A percentile compares a stretch with the other conserved stretches of the same genome.
Evolutionary conservation across 2,797 vertebrate species (phyloP).

Genomic region (Clarias fuscus): DNA sequence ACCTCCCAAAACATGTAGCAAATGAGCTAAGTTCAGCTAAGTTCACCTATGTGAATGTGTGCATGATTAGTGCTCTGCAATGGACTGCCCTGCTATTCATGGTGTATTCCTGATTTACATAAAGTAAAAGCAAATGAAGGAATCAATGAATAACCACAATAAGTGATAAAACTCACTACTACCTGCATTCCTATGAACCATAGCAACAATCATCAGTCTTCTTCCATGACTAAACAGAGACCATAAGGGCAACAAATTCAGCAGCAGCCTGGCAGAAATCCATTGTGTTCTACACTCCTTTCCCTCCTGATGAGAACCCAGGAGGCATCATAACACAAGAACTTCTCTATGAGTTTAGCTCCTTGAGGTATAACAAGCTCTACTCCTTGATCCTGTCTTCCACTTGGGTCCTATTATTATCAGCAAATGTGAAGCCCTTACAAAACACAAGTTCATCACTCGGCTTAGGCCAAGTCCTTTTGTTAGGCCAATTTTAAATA

Average conservation of each 20-base stretch:
- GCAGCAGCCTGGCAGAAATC: background rate
- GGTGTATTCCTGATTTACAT: background rate
- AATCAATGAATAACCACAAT: background rate
- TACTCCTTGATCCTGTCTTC: background rate
- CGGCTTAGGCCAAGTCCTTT: background rate
- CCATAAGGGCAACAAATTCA: background rate
- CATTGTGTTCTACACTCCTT: background rate
- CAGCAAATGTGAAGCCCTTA: background rate
- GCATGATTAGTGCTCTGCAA: background rate
- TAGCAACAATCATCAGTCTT: background rate
- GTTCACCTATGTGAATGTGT: background rate
- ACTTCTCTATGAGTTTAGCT: background rate
- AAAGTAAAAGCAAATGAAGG: background rate
- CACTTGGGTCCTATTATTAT: constrained; percentile 6
- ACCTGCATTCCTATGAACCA: background rate
- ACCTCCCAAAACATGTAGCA: background rate
- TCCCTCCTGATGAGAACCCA: background rate
- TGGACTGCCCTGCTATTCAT: too few relatives aligned
- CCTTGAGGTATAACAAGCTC: constrained; percentile 10
- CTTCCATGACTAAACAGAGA: background rate
- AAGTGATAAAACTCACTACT: background rate
- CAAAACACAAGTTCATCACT: background rate
- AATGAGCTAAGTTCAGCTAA: background rate
- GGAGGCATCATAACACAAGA: background rate
- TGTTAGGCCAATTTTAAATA: constrained; percentile 14